These are phyloP conservation scores for Zenarchopterus dispar DNA, from an alignment of 2,797 vertebrate species.

Conservation along the genomic window DNA sequence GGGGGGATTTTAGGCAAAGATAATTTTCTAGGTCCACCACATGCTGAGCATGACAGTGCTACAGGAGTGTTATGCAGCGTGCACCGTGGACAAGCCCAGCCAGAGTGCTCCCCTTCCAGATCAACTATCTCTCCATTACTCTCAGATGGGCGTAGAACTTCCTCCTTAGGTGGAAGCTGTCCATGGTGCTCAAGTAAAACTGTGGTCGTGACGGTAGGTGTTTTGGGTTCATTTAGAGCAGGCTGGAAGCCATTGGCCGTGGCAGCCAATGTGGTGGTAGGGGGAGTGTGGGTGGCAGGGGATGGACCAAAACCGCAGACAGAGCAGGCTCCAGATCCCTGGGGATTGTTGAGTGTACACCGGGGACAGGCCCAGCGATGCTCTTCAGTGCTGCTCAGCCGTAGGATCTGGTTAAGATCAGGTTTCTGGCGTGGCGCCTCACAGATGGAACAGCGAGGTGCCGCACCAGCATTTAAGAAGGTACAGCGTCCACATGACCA, in stretches of 20 bases:
- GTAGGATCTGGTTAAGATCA: constrained; percentile 95
- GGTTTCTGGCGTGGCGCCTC: constrained; percentile 96
- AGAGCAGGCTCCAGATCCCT: constrained; percentile 89
- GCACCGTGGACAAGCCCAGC: constrained; percentile 96
- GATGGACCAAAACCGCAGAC: constrained; percentile 89
- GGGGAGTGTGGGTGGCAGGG: constrained; percentile 76
- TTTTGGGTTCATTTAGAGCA: constrained; percentile 60
- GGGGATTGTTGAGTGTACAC: constrained; percentile 94
- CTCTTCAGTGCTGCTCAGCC: constrained; percentile 92
- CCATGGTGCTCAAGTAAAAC: constrained; percentile 72
- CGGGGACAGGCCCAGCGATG: constrained; percentile 92
- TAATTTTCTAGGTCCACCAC: constrained; percentile 93
- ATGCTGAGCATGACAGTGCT: constrained; percentile 93
- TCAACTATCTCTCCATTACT: constrained; percentile 71
- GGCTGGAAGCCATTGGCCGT: constrained; percentile 79
- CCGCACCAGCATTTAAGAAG: constrained; percentile 90
- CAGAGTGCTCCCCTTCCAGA: constrained; percentile 65
- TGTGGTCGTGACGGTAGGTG: constrained; percentile 47
- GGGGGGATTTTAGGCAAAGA: constrained; percentile 97
- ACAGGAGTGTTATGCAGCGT: constrained; percentile 93
- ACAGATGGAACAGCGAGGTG: constrained; percentile 96
- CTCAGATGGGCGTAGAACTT: constrained; percentile 67
- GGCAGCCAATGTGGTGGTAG: constrained; percentile 66
- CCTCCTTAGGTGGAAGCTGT: constrained; percentile 70
- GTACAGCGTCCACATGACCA: constrained; percentile 99